Base-by-base conservation (phyloP, 2,797 vertebrate species). In the Gymnocypris eckloni region DNA sequence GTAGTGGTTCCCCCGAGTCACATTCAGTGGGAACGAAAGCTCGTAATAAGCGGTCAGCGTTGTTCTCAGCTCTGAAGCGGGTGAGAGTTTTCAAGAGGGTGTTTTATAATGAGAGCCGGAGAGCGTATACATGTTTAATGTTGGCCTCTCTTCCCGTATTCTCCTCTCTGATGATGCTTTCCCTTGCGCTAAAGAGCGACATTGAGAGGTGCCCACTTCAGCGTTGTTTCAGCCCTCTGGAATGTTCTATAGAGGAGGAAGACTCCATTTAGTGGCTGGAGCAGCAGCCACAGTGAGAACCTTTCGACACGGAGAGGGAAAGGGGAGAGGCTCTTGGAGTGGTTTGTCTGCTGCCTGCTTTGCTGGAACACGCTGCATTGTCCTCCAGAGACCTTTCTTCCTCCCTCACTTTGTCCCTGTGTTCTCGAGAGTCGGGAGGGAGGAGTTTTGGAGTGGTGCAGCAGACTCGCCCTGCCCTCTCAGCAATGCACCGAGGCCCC, bases 101-200 rank as follows among this genome's bases (percentile, higher is more conserved):
- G 48, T 85, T 86, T 73, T 80, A 66, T 86, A 89, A 90, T 81
- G 71, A 90, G 83, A 85, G 76, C 76, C 50, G 12, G 79, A 88
- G 82, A 82, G 79, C 67, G 20, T 85, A 84, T 87, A 59, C 82
- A 79, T 90, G 79, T 86, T 88, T 84, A 87, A 79, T 79, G 75
- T 81, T 48, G 52, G 76, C 75, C 76, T 79, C 79, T 80, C 82
- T 87, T 85, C 61, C 69, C 71, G 37, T 25, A 85, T 83, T 82
- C 86, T 83, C 81, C 76, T 79, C 80, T 86, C 41, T 16, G 70
- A 82, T 82, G 88, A 80, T 81, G 52, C 79, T 73, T 82, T 59
- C 66, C 82, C 82, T 85, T 78, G 66, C 69, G 50, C 71, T 71
- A 85, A 85, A 87, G 82, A 80, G 77, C 52, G 61, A 56, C 82